Base-by-base conservation (phyloP, 2,888 invertebrate species). In the Lasioglossum villosulum region DNA sequence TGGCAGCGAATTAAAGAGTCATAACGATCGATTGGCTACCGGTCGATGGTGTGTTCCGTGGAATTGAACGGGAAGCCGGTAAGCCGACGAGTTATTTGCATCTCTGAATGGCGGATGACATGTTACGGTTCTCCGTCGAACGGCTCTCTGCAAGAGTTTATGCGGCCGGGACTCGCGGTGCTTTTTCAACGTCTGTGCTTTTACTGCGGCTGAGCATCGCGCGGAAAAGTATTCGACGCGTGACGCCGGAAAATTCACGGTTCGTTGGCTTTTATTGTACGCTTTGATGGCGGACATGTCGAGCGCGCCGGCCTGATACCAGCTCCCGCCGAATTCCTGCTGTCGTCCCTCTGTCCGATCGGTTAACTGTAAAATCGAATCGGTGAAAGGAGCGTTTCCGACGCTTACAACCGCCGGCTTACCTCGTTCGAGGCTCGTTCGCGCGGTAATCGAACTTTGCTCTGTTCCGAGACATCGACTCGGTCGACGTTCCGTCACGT, bases 161-260 rank as follows among this genome's bases (percentile, higher is more conserved):
- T 39, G 78, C 75, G 16, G 78, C 16, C 14, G 19, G 73, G 56
- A 16, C 37, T n/a, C 23, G 3, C 30, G 14, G 68, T 68, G 77
- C 27, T 75, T 84, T 79, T 83, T 52, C 70, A 59, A 45, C 48
- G 68, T 76, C 71, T 84, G 48, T 73, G 45, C 78, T 72, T 79
- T 82, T 75, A 48, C 66, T 52, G 30, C 34, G 56, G 39, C 30
- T 71, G 52, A 16, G 52, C 68, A 30, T 30, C 77, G 52, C 78
- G 76, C 75, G 80, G 80, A 59, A 86, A 83, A 82, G 84, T 75
- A 88, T 84, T 83, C 75, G 86, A 78, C 84, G 82, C 86, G 83
- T 82, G 86, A 86, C 81, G 86, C 82, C 73, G 79, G 88, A 84
- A 88, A 86, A 89, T 89, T 89, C 86, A 88, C 86, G 86, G 85